Base-by-base conservation (phyloP, 2,888 invertebrate species). In the Hoplodrina blanda region DNA sequence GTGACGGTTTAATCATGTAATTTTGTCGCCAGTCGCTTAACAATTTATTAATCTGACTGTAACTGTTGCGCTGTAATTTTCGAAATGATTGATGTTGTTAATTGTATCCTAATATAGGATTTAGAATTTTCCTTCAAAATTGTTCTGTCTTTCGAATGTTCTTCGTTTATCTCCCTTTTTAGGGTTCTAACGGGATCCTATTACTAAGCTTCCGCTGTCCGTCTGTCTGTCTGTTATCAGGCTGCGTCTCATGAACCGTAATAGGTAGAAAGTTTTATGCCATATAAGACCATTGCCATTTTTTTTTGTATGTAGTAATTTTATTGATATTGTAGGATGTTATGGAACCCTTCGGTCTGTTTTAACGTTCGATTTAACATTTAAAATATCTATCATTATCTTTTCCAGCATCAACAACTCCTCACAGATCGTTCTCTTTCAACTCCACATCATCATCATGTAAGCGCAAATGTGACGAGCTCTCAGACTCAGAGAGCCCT, bases 401-500 rank as follows among this genome's bases (percentile, higher is more conserved):
- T 53, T 52, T 69, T 90, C 30, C 90, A 92, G 88, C 89, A 50
- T 80, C 88, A 11, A 82, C 86, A 15, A 92, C 94, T 3, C 92
- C 94, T 0, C 85, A 91, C 68, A 88, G 85, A 55, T 90, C 91
- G 6, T 60, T 83, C 11, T 84, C 87, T 0, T 89, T 89, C 0
- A 88, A 92, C 53, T 91, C 92, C 6, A 87, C 91, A 10, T 94
- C 94, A 44, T 95, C 94, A 30, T 89, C 92, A 0, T 91, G 92
- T 0, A 95, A 95, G 73, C 86, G 95, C 0, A 96, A 95, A 79
- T 90, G 88, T 19, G 89, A 90, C 0, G 94, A 94, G 13, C 80
- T 93, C 41, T 90, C 93, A 0, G 95, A 95, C 67, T 80, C 87
- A 0, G 93, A 92, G 1, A 96, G 96, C 73, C 96, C 96, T 0